phyloP scores from a whole-genome alignment of 2,888 invertebrate genomes.

The Coleophora deauratella region DNA sequence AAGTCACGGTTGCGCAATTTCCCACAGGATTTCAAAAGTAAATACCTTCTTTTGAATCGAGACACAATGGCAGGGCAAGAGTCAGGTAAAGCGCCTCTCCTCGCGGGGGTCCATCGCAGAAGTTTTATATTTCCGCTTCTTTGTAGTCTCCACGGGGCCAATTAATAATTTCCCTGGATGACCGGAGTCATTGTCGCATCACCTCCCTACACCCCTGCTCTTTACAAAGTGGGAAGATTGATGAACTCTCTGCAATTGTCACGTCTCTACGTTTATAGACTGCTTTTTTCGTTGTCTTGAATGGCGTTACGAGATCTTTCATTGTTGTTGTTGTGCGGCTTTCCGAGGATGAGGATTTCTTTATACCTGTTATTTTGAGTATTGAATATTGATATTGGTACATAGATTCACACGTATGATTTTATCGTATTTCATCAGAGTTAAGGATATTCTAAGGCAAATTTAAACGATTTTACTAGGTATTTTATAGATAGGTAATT shows the following conservation, averaged over 20 bases:
- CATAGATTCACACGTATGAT: neutral
- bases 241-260: slow-evolving; percentile 67
- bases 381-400: neutral
- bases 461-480: no score
- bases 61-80: slow-evolving; percentile 68
- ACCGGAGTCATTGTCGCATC: slow-evolving; percentile 64
- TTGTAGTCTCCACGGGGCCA: slow-evolving; percentile 59
- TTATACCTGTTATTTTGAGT: slow-evolving; percentile 9
- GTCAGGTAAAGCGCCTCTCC: slow-evolving; percentile 68
- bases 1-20: slow-evolving; percentile 63
- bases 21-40: slow-evolving; percentile 64
- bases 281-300: slow-evolving; percentile 47
- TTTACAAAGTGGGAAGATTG: slow-evolving; percentile 63
- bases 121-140: slow-evolving; percentile 75
- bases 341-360: slow-evolving; percentile 15
- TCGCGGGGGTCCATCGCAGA: slow-evolving; percentile 61
- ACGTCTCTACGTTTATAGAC: slow-evolving; percentile 61
- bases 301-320: slow-evolving; percentile 32
- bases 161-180: slow-evolving; percentile 73
- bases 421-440: no score
- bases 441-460: no score
- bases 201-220: slow-evolving; percentile 40
- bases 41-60: slow-evolving; percentile 61
- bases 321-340: slow-evolving; percentile 23
- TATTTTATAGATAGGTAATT: no score